Percentiles rank a stretch among this genome's conserved stretches.
Evolutionary conservation across 2,797 vertebrate species (phyloP).

Genomic region (Capromys pilorides): DNA sequence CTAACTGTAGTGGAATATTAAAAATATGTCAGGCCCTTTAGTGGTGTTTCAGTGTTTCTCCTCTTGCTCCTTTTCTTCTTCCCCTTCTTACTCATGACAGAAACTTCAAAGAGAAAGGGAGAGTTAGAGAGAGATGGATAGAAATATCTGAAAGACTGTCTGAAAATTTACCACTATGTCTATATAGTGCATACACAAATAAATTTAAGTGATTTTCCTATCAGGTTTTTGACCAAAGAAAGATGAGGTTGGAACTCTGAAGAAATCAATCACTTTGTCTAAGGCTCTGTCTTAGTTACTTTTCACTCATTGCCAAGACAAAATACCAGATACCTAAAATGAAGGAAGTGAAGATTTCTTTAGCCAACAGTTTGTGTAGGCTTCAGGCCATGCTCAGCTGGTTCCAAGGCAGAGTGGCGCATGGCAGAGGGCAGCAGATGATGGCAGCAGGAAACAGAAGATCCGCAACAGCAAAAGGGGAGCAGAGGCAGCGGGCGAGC

Average conservation of each 20-base stretch:
- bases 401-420: too few species aligned
- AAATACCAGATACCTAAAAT: too few species aligned
- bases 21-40: neutral
- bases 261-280: slow-evolving; percentile 28
- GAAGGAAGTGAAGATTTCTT: too few species aligned
- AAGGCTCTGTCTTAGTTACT: neutral
- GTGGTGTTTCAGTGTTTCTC: neutral
- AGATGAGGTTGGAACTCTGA: slow-evolving; percentile 3
- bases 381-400: too few species aligned
- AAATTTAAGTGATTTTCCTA: neutral
- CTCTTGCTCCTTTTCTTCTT: too few species aligned
- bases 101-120: neutral
- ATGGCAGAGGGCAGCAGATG: too few species aligned
- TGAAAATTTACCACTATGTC: neutral
- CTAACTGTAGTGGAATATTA: neutral
- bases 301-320: too few species aligned
- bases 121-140: neutral
- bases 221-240: neutral
- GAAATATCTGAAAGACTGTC: neutral
- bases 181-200: neutral
- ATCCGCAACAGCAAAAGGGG: too few species aligned
- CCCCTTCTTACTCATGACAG: neutral
- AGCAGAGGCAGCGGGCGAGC: too few species aligned
- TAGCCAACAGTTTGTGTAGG: too few species aligned
- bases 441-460: too few species aligned